Base-by-base conservation (phyloP, 2,113 vertebrate genomes). In the Corythornis cristatus region DNA sequence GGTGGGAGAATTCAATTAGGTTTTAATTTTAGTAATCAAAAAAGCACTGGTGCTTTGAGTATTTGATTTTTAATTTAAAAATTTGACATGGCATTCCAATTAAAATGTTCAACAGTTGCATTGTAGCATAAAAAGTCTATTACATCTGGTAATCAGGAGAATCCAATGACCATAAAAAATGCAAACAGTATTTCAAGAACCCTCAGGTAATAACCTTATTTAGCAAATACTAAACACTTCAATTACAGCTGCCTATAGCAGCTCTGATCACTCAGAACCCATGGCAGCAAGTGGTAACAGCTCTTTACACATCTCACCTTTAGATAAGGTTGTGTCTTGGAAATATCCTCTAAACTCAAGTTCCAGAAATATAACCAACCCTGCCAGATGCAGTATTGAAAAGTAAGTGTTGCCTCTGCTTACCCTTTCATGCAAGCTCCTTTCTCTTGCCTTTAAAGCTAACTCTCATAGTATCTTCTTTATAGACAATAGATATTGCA, bases 1-100 rank as follows among this genome's bases (percentile, higher is more conserved):
- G 92, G 95, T 88, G 65, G 89, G 97, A 97, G 97, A 98, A 98
- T 98, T 98, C 98, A 98, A 98, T 98, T 98, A 97, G 89, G 96
- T 88, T 97, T 98, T 97, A 97, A 97, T 97, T 98, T 97, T 97
- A 96, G 96, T 96, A 96, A 95, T 98, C 95, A 96, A 95, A 97
- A 96, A 97, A 87, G 96, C 97, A 90, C 96, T 96, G 96, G 96
- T 93, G 95, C 97, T 97, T 95, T 96, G 97, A 97, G 96, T 96
- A 94, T 97, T 97, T 97, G 97, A 96, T 97, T 97, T 96, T 98
- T 97, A 97, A 98, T 97, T 97, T 96, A 96, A 97, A 96, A 93
- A 95, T 96, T 96, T 96, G 96, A 96, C 92, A 96, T 97, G 96
- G 94, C 90, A 61, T 95, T 96, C 92, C 94, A 97, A 96, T 97